These are phyloP conservation scores for Axis porcinus DNA, from an alignment of 2,113 vertebrate genomes.

Conservation along the genomic window DNA sequence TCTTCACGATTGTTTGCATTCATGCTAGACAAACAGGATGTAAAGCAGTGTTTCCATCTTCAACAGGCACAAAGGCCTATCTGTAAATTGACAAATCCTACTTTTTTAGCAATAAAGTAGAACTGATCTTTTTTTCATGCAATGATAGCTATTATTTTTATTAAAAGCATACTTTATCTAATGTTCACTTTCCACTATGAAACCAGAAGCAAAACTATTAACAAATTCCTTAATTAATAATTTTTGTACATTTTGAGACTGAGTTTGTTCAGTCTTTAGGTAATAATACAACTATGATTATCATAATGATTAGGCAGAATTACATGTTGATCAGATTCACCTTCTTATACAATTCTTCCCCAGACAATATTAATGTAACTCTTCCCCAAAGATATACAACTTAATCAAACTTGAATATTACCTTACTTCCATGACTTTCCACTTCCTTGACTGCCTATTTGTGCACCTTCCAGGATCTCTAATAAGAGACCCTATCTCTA, in stretches of 20 bases:
- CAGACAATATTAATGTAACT: not conserved
- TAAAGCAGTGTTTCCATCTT: not conserved
- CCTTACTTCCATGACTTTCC: not conserved
- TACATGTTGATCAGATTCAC: not conserved
- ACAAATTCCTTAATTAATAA: not conserved
- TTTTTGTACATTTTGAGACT: not conserved
- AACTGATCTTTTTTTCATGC: not conserved
- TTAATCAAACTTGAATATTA: not conserved
- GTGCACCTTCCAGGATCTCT: not conserved
- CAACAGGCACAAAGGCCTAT: not conserved
- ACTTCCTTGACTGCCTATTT: not conserved
- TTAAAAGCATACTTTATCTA: not conserved
- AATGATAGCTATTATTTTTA: not conserved
- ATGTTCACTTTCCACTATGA: not conserved
- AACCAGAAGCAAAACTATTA: not conserved
- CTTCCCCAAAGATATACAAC: not conserved
- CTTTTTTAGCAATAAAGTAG: not conserved
- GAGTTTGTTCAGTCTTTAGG: not conserved
- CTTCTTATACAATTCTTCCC: not conserved
- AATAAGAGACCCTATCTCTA: not conserved
- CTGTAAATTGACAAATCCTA: not conserved
- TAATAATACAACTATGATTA: not conserved
- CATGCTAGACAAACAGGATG: not conserved
- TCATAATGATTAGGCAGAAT: not conserved
- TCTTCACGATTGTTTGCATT: not conserved